Percentiles rank a stretch among this genome's conserved stretches.
phyloP scores from a whole-genome alignment of 2,888 invertebrate genomes.

The Ligdia adustata region DNA sequence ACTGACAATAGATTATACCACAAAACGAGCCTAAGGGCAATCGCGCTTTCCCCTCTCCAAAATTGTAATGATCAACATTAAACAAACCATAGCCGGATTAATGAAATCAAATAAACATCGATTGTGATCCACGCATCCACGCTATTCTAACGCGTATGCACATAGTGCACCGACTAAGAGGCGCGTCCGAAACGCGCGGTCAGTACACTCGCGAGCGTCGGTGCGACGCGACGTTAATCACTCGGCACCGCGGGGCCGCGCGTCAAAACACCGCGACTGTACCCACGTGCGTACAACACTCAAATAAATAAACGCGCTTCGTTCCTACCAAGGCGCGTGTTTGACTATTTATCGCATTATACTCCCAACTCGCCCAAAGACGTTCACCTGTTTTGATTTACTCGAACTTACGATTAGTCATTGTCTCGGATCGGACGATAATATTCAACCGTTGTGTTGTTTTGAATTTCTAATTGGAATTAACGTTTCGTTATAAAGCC shows the following conservation, averaged over 20 bases:
- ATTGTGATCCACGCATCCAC: constrained; percentile 49
- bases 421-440: too few species aligned
- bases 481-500: not conserved
- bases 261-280: constrained; percentile 45
- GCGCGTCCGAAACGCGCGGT: constrained; percentile 70
- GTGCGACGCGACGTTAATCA: constrained; percentile 60
- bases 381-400: constrained; percentile 6
- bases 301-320: constrained; percentile 58
- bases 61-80: constrained; percentile 13
- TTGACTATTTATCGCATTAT: constrained; percentile 13
- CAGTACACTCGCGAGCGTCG: constrained; percentile 78
- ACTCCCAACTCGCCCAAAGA: constrained; percentile 18
- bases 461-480: not conserved
- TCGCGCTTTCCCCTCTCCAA: constrained; percentile 7
- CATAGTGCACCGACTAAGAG: constrained; percentile 55
- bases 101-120: constrained; percentile 27
- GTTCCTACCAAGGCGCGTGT: constrained; percentile 24
- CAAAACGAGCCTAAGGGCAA: constrained; percentile 6
- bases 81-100: constrained; percentile 7
- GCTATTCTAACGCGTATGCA: constrained; percentile 67
- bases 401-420: too few species aligned
- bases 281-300: constrained; percentile 60
- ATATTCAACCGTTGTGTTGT: not conserved
- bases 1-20: not conserved
- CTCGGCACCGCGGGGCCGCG: constrained; percentile 30